phyloP scores from a whole-genome alignment of 2,113 vertebrate species.

The Percina caprodes region DNA sequence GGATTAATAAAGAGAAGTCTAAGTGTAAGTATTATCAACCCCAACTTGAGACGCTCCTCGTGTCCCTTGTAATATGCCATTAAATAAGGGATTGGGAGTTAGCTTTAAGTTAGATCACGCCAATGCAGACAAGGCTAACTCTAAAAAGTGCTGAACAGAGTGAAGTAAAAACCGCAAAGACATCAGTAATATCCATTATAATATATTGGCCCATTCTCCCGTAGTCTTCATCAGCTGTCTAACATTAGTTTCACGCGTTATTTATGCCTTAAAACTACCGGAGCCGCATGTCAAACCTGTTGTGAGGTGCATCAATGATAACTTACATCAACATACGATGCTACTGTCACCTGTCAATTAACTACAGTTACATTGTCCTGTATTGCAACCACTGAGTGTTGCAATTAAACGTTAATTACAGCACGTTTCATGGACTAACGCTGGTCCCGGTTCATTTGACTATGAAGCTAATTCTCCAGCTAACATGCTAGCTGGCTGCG shows the following conservation, averaged over 20 bases:
- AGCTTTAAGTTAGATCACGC: too few species aligned
- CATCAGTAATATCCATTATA: not conserved
- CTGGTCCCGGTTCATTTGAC: not conserved
- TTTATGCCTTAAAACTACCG: too few species aligned
- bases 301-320: fast-evolving
- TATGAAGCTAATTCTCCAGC: not conserved
- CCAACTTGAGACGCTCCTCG: not conserved
- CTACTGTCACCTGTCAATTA: not conserved
- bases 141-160: not conserved
- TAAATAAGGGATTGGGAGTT: not conserved
- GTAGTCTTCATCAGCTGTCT: not conserved
- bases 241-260: not conserved
- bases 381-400: too few species aligned
- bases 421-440: too few species aligned
- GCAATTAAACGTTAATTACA: too few species aligned
- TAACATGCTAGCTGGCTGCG: not conserved
- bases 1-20: too few species aligned
- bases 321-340: not conserved
- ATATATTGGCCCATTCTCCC: not conserved
- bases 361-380: not conserved
- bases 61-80: not conserved
- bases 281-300: not conserved
- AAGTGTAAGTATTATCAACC: too few species aligned
- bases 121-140: not conserved
- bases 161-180: not conserved